Conservation (phyloP, 2,797 vertebrate genomes). For the Enteromius trimaculatus region DNA sequence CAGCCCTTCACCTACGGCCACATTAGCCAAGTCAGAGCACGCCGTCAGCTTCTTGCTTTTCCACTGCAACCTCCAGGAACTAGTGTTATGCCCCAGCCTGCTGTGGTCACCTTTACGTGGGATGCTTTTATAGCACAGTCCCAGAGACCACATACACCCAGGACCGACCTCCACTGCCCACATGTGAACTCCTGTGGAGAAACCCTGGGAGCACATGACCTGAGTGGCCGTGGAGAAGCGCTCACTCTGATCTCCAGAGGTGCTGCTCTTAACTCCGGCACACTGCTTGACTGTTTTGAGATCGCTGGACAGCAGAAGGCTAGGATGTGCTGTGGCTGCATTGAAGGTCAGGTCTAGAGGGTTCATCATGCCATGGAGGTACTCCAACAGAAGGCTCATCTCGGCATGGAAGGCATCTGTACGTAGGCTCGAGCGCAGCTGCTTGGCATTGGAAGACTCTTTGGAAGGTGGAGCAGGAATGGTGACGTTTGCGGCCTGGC, state of each 20-base stretch:
- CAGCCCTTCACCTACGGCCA: constrained; percentile 58
- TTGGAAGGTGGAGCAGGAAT: constrained; percentile 56
- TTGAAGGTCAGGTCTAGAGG: constrained; percentile 76
- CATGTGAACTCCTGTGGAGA: constrained; percentile 70
- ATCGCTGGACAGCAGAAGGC: constrained; percentile 71
- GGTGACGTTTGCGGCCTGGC: constrained; percentile 50
- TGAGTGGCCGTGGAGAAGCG: constrained; percentile 70
- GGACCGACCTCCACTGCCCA: constrained; percentile 75
- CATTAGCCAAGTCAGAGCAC: constrained; percentile 69
- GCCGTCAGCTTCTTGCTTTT: constrained; percentile 77
- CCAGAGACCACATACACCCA: constrained; percentile 73
- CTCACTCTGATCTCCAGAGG: constrained; percentile 66
- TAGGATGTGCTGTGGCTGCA: constrained; percentile 65
- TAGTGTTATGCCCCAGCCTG: constrained; percentile 74
- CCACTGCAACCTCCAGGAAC: constrained; percentile 80
- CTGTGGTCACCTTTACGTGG: constrained; percentile 77
- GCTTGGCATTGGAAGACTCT: constrained; percentile 61
- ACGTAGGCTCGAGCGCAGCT: constrained; percentile 65
- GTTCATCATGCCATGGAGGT: constrained; percentile 70
- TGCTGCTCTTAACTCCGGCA: constrained; percentile 49
- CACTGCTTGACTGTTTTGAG: constrained; percentile 70
- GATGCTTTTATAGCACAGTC: constrained; percentile 74
- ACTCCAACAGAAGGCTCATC: constrained; percentile 69
- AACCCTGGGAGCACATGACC: constrained; percentile 73
- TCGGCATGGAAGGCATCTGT: constrained; percentile 71